A percentile compares a stretch with the other conserved stretches of the same genome.
These are phyloP conservation scores for Caenorhabditis remanei DNA, from an alignment of 1,140 invertebrate species.

Conservation along the genomic window DNA sequence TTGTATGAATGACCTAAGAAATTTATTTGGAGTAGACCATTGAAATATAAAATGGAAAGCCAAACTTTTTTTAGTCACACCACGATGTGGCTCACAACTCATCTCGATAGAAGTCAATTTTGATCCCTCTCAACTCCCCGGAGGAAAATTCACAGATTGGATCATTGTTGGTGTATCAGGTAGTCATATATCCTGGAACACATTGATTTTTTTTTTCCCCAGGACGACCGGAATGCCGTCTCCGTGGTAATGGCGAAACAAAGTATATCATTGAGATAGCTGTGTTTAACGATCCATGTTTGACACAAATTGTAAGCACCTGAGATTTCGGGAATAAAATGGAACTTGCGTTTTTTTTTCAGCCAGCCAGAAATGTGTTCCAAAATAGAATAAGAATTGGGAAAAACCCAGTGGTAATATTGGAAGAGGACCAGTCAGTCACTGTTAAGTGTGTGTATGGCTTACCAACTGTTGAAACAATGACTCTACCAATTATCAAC, in stretches of 20 bases:
- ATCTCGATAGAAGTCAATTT: conserved; percentile 63
- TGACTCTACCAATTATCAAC: conserved; percentile 59
- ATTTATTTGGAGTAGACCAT: neutral
- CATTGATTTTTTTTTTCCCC: neutral
- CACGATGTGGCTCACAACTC: conserved; percentile 58
- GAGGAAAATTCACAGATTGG: conserved; percentile 63
- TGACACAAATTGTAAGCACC: conserved; percentile 57
- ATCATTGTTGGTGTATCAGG: conserved; percentile 64
- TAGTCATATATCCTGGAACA: neutral
- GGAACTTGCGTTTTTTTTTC: neutral
- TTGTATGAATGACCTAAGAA: no score
- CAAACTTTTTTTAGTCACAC: conserved; percentile 52
- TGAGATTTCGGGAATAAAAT: neutral
- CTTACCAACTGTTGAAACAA: conserved; percentile 56
- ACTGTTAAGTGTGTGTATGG: conserved; percentile 64
- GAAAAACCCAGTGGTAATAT: conserved; percentile 59
- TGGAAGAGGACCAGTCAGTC: conserved; percentile 62
- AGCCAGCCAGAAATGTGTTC: conserved; percentile 61
- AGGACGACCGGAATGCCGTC: conserved; percentile 61
- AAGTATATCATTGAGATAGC: conserved; percentile 63
- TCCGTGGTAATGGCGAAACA: conserved; percentile 61
- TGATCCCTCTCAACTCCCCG: conserved; percentile 59
- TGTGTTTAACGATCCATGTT: conserved; percentile 63
- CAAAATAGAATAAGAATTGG: conserved; percentile 65
- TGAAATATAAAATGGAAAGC: neutral